These are phyloP conservation scores for Drosophila greeni DNA, from an alignment of 2,888 invertebrate genomes.

Conservation along the genomic window DNA sequence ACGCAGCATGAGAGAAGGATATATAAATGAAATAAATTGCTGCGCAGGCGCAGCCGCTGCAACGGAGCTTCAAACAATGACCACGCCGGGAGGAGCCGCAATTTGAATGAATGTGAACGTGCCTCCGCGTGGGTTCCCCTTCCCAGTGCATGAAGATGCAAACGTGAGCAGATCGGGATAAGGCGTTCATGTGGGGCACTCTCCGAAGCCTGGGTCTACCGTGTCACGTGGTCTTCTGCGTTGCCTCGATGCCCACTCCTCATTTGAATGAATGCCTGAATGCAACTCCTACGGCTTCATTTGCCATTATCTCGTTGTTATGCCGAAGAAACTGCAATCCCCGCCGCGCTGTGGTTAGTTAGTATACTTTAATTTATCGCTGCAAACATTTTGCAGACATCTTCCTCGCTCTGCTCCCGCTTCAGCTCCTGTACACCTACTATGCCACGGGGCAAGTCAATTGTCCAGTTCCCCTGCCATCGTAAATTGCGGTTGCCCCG, in stretches of 20 bases:
- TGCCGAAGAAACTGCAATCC: constrained; percentile 10
- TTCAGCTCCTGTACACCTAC: constrained; percentile 33
- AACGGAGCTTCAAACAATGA: constrained; percentile 31
- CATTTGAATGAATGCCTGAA: constrained; percentile 7
- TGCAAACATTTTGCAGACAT: constrained; percentile 45
- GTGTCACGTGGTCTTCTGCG: constrained; percentile 32
- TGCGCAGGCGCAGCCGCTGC: constrained; percentile 63
- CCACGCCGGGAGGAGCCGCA: constrained; percentile 38
- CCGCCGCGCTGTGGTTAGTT: constrained; percentile 56
- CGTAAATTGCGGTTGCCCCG: constrained; percentile 44
- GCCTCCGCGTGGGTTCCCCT: constrained; percentile 34
- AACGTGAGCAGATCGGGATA: constrained; percentile 34
- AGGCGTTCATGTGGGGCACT: constrained; percentile 1
- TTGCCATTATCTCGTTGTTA: constrained; percentile 66
- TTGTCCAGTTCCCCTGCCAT: constrained; percentile 54
- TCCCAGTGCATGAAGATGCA: constrained; percentile 17
- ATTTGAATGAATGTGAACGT: constrained; percentile 68
- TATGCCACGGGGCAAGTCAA: constrained; percentile 70
- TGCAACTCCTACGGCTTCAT: constrained; percentile 69
- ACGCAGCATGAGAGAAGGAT: constrained; percentile 45
- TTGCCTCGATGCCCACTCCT: constrained; percentile 24
- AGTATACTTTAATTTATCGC: constrained; percentile 68
- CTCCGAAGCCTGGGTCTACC: not conserved
- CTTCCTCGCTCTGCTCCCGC: constrained; percentile 17
- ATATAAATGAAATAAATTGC: constrained; percentile 67